Percentiles rank a stretch among this genome's conserved stretches.
phyloP scores from a whole-genome alignment of 35 echinoderm and acorn worm species.

The Chiridota heheva region DNA sequence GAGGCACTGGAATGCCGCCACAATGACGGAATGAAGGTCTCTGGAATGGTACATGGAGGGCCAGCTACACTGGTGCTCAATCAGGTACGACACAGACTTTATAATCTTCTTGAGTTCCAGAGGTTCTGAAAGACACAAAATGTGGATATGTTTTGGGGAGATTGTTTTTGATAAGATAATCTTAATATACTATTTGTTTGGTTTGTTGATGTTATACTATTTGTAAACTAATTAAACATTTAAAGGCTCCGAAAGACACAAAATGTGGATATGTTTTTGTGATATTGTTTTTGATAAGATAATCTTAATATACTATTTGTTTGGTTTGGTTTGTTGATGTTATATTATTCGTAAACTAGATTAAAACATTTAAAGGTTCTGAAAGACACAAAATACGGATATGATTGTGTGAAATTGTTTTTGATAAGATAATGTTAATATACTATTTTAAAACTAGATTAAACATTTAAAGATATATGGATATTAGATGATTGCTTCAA shows the following conservation, averaged over 20 bases:
- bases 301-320: too few relatives aligned
- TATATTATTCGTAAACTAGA: too few relatives aligned
- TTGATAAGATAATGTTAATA: too few relatives aligned
- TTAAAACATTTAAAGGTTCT: constrained; percentile 94
- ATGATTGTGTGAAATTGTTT: not conserved
- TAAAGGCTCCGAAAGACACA: constrained; percentile 70
- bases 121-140: constrained; percentile 73
- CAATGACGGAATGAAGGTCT: constrained; percentile 94
- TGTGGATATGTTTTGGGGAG: not conserved
- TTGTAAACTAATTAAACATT: too few relatives aligned
- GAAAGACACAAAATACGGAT: constrained; percentile 12
- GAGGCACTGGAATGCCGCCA: constrained; percentile 89
- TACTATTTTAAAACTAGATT: too few relatives aligned
- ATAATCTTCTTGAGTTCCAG: constrained; percentile 89
- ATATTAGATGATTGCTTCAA: too few relatives aligned
- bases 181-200: too few relatives aligned
- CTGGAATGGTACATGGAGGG: constrained; percentile 90
- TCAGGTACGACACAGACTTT: constrained; percentile 89
- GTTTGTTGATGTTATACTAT: too few relatives aligned
- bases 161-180: too few relatives aligned
- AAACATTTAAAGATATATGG: too few relatives aligned
- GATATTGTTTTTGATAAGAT: not conserved
- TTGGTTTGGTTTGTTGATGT: too few relatives aligned
- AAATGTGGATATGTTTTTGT: not conserved
- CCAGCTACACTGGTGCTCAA: constrained; percentile 86